A percentile compares a stretch with the other conserved stretches of the same genome.
Conservation (phyloP, 2,113 vertebrate species). For the Odobenus rosmarus region DNA sequence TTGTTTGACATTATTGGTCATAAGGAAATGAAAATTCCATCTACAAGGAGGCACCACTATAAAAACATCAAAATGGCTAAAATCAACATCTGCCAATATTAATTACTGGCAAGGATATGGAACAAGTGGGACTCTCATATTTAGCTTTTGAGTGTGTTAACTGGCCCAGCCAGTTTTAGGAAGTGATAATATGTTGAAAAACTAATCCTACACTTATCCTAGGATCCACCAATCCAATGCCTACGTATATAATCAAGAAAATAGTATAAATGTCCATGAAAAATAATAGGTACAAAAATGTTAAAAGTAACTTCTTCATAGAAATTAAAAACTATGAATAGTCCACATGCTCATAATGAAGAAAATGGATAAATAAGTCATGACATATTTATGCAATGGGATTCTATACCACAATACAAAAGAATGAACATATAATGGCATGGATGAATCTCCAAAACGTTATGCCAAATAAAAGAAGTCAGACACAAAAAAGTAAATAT, state of each 20-base stretch:
- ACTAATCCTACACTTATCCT: neutral
- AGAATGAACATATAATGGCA: neutral
- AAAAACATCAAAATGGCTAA: neutral
- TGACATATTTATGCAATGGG: neutral
- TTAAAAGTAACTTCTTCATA: neutral
- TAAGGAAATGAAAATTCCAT: neutral
- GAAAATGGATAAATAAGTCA: neutral
- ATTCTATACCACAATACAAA: neutral
- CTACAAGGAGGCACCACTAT: neutral
- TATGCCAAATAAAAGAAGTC: neutral
- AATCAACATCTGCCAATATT: neutral
- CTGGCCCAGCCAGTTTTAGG: neutral
- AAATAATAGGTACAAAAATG: neutral
- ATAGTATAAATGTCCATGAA: neutral
- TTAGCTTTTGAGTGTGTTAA: neutral
- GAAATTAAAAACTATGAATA: neutral
- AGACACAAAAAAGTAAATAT: neutral
- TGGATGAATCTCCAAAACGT: neutral
- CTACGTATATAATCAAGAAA: neutral
- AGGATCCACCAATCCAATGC: neutral
- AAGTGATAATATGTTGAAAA: neutral
- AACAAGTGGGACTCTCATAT: neutral
- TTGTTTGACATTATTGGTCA: neutral
- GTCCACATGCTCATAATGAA: neutral
- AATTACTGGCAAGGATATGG: neutral